Conservation (phyloP, 1,140 invertebrate genomes). For the Meloidogyne hapla region DNA sequence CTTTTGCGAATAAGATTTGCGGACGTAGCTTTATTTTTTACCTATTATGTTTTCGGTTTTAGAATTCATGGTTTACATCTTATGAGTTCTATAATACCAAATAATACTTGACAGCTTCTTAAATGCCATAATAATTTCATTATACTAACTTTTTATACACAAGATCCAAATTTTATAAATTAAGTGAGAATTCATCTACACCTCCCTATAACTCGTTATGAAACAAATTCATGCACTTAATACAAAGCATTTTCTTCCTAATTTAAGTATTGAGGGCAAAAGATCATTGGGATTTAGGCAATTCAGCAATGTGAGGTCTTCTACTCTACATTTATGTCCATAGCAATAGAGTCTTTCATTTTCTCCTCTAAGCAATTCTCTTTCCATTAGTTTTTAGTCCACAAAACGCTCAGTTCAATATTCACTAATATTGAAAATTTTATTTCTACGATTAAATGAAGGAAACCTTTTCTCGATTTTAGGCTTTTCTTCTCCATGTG, state of each 20-base stretch:
- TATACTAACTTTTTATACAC: no score
- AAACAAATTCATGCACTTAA: no score
- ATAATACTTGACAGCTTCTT: no score
- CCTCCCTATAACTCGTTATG: no score
- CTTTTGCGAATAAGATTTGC: background rate
- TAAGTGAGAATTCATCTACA: no score
- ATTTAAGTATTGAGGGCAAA: background rate
- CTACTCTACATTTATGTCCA: background rate
- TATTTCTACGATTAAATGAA: background rate
- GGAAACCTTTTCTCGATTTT: background rate
- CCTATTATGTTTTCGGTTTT: background rate
- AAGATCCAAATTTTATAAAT: no score
- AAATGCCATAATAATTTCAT: no score
- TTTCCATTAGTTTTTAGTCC: no score
- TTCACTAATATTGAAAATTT: background rate
- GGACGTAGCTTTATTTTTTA: background rate
- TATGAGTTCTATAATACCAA: background rate
- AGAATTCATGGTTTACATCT: background rate
- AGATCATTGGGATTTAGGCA: background rate
- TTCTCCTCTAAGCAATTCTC: no score
- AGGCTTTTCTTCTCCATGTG: background rate
- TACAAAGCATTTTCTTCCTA: no score
- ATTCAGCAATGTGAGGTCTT: background rate
- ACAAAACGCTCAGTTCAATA: no score
- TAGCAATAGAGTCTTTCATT: background rate